Base-by-base conservation (phyloP, 2,113 vertebrate genomes). In the Cochlearius cochlearius region DNA sequence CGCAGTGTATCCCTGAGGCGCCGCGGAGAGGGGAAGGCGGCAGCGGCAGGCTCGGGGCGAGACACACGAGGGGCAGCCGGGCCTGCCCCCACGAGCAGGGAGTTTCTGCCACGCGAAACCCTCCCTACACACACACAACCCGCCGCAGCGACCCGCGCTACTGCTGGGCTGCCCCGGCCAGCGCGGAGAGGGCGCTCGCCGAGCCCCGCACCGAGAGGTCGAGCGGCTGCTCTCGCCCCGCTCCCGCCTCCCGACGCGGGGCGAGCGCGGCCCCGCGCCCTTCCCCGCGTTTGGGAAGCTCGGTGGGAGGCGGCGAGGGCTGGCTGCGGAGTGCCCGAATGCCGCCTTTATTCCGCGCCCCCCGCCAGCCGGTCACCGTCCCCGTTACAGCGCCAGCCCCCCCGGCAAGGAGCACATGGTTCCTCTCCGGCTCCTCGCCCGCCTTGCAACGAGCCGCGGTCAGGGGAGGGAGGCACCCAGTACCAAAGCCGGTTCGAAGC, bases 381-480 rank as follows among this genome's bases (percentile, higher is more conserved):
- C 56, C 23, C 66, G 39, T 7, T 49, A 12, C 62, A 55, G 67
- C 27, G 38, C 77, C 72, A 20, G 64, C 83, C 63, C 56, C 77
- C 64, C 38, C 50, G 34, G 49, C 83, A 32, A 41, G 58, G 53
- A 93, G 94, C 95, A 90, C 96, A 90, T 67, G 96, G 27, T 87
- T 91, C 90, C 85, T 83, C 87, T 18, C 59, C 68, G 77, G 87
- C 81, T 94, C 22, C 78, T 43, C 75, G 47, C 67, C 82, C 76
- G 91, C 95, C 86, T 72, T 36, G 62, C 73, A 30, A 30, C 1
- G 45, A 96, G 79, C 83, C 56, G 3, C 53, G 49, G 87, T 60
- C 81, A 12, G 38, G 34, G 52, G 60, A 73, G 90, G 84, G 88
- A 64, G 87, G 76, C 68, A 76, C 36, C 49, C 66, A 1, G 41